Conservation (phyloP, 2,888 invertebrate species). For the Meliscaeva auricollis region DNA sequence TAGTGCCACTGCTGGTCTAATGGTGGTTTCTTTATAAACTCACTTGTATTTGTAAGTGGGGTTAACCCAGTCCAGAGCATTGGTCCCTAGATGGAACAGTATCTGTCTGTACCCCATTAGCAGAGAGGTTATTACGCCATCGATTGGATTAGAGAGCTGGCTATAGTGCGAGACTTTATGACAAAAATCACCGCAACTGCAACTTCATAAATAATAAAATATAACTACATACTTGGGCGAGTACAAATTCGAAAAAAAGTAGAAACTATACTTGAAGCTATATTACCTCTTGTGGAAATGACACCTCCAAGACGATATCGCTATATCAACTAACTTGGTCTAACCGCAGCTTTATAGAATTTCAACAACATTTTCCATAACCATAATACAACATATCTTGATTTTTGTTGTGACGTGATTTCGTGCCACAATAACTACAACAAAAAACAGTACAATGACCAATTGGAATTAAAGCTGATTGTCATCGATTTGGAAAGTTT, state of each 20-base stretch:
- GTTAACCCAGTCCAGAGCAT: constrained; percentile 43
- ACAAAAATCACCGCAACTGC: constrained; percentile 55
- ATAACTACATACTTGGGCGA: not conserved
- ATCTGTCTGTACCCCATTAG: constrained; percentile 7
- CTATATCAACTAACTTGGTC: constrained; percentile 10
- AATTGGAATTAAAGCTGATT: constrained; percentile 29
- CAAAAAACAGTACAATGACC: constrained; percentile 20
- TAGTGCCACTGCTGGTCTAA: constrained; percentile 3
- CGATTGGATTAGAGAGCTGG: constrained; percentile 58
- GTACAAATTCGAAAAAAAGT: not conserved
- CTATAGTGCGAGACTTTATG: constrained; percentile 24
- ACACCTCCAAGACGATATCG: constrained; percentile 14
- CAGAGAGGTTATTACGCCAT: constrained; percentile 24
- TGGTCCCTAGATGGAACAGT: constrained; percentile 49
- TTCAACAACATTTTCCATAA: constrained; percentile 39
- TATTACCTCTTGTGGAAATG: not conserved
- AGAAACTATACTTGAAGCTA: not conserved
- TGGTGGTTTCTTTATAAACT: constrained; percentile 15
- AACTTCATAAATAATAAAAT: too few species aligned
- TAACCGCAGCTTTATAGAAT: constrained; percentile 55
- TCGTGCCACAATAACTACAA: constrained; percentile 9
- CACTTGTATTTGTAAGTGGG: constrained; percentile 8
- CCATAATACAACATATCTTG: constrained; percentile 10
- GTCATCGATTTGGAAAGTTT: constrained; percentile 43
- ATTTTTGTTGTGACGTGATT: constrained; percentile 3